These are phyloP conservation scores for Sprattus sprattus DNA, from an alignment of 2,113 vertebrate species.

Conservation along the genomic window DNA sequence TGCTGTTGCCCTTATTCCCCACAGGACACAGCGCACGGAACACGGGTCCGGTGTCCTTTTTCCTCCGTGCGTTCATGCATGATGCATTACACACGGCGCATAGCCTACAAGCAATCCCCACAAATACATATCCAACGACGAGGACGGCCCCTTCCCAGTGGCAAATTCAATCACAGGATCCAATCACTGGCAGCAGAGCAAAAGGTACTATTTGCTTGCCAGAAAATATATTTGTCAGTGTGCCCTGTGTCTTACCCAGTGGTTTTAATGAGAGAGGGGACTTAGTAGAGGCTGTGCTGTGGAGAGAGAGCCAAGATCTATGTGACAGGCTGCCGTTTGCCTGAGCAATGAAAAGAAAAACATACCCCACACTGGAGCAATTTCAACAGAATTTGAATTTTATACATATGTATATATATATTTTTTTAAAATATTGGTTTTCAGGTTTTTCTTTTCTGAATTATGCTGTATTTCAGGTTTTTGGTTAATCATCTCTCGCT, in stretches of 20 bases:
- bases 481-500: background rate
- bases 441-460: background rate
- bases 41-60: background rate
- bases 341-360: background rate
- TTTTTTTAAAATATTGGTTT: background rate
- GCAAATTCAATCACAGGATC: slow-evolving; percentile 25
- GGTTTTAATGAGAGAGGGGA: slow-evolving; percentile 13
- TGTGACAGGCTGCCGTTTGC: background rate
- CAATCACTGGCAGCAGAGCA: slow-evolving; percentile 7
- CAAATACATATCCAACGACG: slow-evolving; percentile 5
- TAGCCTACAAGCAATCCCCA: slow-evolving; percentile 18
- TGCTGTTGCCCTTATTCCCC: background rate
- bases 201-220: slow-evolving; percentile 16
- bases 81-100: slow-evolving; percentile 10
- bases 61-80: slow-evolving; percentile 24
- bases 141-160: slow-evolving; percentile 21
- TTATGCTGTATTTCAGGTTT: background rate
- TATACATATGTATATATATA: background rate
- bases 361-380: background rate
- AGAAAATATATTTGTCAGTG: slow-evolving; percentile 4
- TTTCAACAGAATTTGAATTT: background rate
- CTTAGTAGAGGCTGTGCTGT: background rate
- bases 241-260: background rate
- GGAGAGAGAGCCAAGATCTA: background rate
- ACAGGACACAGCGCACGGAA: background rate